Base-by-base conservation (phyloP, 2,888 invertebrate species). In the Chirona hameri region DNA sequence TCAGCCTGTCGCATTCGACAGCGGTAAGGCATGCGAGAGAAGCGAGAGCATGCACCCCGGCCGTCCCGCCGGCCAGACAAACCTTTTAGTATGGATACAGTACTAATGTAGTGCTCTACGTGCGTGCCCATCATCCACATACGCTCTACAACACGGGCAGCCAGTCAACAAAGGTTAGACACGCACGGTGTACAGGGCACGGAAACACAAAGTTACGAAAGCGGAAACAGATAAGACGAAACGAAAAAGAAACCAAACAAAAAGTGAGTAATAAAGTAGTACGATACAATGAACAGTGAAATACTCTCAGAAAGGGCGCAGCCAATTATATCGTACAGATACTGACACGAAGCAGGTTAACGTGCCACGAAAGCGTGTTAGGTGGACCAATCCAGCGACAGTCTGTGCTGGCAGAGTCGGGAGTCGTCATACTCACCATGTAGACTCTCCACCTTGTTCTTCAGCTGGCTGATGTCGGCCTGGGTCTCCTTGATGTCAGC, bases 31-130 rank as follows among this genome's bases (percentile, higher is more conserved):
- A 39, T 39, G 39, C 39, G 7, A 39, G 39, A 39, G 39, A 39
- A 39, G 39, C 39, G 39, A n/a, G 39, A 39, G 39, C 39, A 39
- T 2, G 39, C 39, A 39, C 7, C 39, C 39, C 39, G 39, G 39
- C 39, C 39, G 39, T n/a, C n/a, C n/a, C n/a, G 39, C 39, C 39
- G 39, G 39, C 60, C 84, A 79, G 81, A 83, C 86, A 84, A 84
- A 86, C 86, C 86, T 86, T 85, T 84, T 72, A 86, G 83, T 79
- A 86, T 79, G 65, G 84, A 83, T 82, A 85, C 83, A 83, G 84
- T 84, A 84, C 85, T 85, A 80, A 81, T 82, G 82, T 84, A 84
- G 83, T 85, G 84, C 81, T 84, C 83, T 81, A 85, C 72, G 83
- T 80, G 82, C 52, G 84, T 81, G 82, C 82, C 83, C 83, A 84